These are phyloP conservation scores for Albula goreensis DNA, from an alignment of 2,113 vertebrate genomes.

Conservation along the genomic window DNA sequence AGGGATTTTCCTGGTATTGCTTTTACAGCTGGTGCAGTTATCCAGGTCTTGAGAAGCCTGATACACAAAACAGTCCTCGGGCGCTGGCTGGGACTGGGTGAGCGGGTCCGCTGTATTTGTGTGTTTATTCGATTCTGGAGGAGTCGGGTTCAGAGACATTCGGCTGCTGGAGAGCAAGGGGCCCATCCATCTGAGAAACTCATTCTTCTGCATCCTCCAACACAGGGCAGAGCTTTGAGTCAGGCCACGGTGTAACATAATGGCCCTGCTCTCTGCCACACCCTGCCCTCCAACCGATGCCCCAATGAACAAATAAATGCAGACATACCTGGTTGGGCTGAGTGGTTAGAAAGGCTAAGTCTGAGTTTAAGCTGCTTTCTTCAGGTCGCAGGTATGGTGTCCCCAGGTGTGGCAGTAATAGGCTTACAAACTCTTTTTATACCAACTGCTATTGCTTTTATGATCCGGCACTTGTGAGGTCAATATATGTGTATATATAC, in stretches of 20 bases:
- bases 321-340: background rate
- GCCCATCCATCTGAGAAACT: conserved; percentile 42
- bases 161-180: background rate
- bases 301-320: background rate
- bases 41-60: background rate
- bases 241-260: conserved; percentile 38
- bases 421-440: too few species aligned
- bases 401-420: too few species aligned
- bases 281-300: conserved; percentile 7
- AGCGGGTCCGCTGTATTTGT: background rate
- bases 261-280: conserved; percentile 31
- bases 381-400: too few species aligned
- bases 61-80: conserved; percentile 7
- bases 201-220: conserved; percentile 42
- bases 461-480: too few species aligned
- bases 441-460: too few species aligned
- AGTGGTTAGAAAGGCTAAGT: too few species aligned
- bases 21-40: background rate
- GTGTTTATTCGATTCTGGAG: conserved; percentile 25
- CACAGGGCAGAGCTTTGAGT: conserved; percentile 51
- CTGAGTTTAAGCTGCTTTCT: too few species aligned
- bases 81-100: background rate
- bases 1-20: background rate
- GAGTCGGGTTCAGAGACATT: background rate
- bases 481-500: too few species aligned